These are phyloP conservation scores for Polydrusus pterygomalis DNA, from an alignment of 2,888 invertebrate species.

Conservation along the genomic window DNA sequence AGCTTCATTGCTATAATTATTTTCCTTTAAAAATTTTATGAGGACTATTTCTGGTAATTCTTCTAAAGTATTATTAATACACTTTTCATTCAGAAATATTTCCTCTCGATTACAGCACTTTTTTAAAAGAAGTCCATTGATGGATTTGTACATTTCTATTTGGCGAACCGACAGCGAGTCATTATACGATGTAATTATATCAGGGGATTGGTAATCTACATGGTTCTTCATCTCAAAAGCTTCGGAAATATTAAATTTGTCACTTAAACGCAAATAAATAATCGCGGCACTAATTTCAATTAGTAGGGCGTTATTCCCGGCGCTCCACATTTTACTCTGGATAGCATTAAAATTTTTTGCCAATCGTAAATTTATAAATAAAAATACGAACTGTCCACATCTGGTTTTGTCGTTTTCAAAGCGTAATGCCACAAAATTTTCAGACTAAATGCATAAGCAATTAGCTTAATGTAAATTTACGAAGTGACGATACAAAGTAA, in stretches of 20 bases:
- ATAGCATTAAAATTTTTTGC: neutral
- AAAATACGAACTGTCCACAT: constrained; percentile 28
- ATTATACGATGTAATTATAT: neutral
- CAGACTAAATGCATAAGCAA: constrained; percentile 34
- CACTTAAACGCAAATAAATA: neutral
- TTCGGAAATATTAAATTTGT: neutral
- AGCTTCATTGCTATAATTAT: neutral
- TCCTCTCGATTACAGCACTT: constrained; percentile 57
- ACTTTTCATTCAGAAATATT: constrained; percentile 33
- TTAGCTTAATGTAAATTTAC: constrained; percentile 40
- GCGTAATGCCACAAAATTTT: constrained; percentile 34
- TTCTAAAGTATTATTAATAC: constrained; percentile 3
- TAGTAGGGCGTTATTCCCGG: neutral
- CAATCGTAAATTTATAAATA: constrained; percentile 10
- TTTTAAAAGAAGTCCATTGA: constrained; percentile 28
- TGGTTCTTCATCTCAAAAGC: neutral
- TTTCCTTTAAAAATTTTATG: neutral
- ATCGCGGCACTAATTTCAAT: neutral
- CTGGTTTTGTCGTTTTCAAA: constrained; percentile 38
- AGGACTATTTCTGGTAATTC: neutral
- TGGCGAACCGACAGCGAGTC: too few relatives aligned
- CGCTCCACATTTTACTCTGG: neutral
- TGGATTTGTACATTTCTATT: neutral
- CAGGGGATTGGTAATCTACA: neutral
- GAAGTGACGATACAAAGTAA: constrained; percentile 36